Conservation (phyloP, 1,140 invertebrate genomes). For the Papilio xuthus region DNA sequence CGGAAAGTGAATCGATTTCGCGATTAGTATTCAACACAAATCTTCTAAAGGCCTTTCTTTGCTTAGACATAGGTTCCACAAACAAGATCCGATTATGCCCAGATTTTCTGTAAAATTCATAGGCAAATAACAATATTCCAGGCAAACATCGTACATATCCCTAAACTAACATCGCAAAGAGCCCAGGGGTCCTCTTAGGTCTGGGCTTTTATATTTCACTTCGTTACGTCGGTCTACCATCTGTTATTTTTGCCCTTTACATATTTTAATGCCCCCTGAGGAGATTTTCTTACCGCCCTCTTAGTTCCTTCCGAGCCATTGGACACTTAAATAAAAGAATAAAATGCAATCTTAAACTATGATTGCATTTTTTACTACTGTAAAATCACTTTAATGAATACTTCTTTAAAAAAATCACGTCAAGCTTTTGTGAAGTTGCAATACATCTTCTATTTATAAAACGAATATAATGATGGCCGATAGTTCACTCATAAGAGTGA, state of each 20-base stretch:
- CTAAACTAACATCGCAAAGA: slow-evolving; percentile 67
- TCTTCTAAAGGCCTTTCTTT: background rate
- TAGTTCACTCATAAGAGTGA: background rate
- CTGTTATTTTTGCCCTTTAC: slow-evolving; percentile 78
- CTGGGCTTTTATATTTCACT: slow-evolving; percentile 67
- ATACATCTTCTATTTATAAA: background rate
- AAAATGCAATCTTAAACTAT: slow-evolving; percentile 64
- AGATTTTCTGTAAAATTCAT: slow-evolving; percentile 77
- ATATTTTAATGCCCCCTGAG: slow-evolving; percentile 74
- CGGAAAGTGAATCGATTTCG: background rate
- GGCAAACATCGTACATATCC: slow-evolving; percentile 76
- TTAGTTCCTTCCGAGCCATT: slow-evolving; percentile 74
- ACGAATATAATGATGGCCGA: too few species aligned
- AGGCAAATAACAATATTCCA: slow-evolving; percentile 79
- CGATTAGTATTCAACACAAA: background rate
- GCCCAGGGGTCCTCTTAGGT: slow-evolving; percentile 69
- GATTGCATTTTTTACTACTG: slow-evolving; percentile 48
- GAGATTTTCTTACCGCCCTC: slow-evolving; percentile 63
- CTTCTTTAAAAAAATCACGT: too few species aligned
- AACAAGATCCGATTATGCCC: slow-evolving; percentile 61
- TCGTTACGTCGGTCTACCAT: slow-evolving; percentile 74
- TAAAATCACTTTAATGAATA: background rate
- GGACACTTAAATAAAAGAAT: slow-evolving; percentile 71
- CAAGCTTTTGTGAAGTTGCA: background rate
- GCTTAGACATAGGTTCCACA: slow-evolving; percentile 42